phyloP scores from a whole-genome alignment of 1,140 invertebrate genomes.

The Aphis craccivora region DNA sequence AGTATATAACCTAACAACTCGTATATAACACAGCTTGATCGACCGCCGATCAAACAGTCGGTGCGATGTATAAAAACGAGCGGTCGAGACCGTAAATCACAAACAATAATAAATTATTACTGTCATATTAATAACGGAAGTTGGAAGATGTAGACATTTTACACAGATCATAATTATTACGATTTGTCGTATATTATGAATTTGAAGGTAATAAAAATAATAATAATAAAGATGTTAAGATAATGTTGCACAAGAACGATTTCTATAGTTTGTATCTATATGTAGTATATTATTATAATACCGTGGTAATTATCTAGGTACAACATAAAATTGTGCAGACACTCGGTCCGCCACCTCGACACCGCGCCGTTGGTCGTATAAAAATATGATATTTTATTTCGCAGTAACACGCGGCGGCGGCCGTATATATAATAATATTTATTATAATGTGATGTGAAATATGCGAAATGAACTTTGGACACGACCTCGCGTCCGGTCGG shows the following conservation, averaged over 20 bases:
- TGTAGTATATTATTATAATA: neutral
- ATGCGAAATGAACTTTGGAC: slow-evolving; percentile 9
- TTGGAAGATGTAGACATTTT: neutral
- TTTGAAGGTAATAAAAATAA: neutral
- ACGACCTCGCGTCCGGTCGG: neutral
- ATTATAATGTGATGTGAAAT: neutral
- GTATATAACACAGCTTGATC: no score
- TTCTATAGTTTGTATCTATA: neutral
- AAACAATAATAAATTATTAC: neutral
- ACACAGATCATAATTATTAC: no score
- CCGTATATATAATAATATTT: neutral
- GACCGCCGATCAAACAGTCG: no score
- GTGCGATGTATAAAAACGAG: neutral
- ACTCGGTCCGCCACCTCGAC: neutral
- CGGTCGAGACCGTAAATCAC: neutral
- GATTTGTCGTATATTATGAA: neutral
- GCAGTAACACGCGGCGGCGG: neutral
- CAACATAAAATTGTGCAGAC: neutral
- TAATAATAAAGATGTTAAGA: neutral
- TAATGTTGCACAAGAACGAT: neutral
- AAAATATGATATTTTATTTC: neutral
- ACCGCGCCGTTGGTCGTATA: neutral
- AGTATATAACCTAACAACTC: no score
- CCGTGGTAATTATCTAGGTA: neutral
- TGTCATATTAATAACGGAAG: neutral